Evolutionary conservation across 92 coral and sea anemone species (phyloP), one percentile per base, ranked within the genome.

Genomic region (Desmophyllum pertusum): DNA sequence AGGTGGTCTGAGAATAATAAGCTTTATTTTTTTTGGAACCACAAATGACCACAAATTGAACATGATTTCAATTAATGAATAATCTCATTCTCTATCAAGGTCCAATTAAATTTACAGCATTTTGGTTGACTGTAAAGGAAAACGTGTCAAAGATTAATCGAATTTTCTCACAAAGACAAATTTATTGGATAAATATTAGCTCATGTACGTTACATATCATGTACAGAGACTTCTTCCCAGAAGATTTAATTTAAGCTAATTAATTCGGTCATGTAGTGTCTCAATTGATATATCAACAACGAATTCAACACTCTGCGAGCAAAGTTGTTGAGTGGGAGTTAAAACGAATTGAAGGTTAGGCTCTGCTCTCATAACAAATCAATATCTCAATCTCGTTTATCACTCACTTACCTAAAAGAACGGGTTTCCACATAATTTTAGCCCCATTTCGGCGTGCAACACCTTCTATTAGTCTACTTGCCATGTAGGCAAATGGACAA

Each of bases 401-500:
- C 8, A 43, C 50, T 30, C 15, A 57, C 64, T 83, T 73, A 96
- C 99, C 99, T 37, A 96, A 91, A 42, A 96, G 85, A 23, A 96
- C 99, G 10, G 99, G 99, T 48, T 84, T 92, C 99, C 99, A 96
- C 71, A 84, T 82, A 43, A 96, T 89, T 83, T 87, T 83, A 10
- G 99, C 90, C n/a, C 91, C 95, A 75, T 76, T 92, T 83, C 98
- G 86, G 43, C 86, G 85, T 0, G 96, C 98, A 61, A 96, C 81
- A 42, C 93, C 88, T 59, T 94, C 98, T 41, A 96, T 76, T 17
- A 96, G 75, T 61, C 95, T 88, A 52, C 98, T 96, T 5, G 98
- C 98, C 87, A 96, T 86, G 84, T 88, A 96, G 67, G 98, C 98
- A 77, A 96, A 96, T 17, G 98, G 98, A 72, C 98, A 96, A 76